Evolutionary conservation across 2,888 invertebrate species (phyloP).

Genomic region (Polymixis lichenea): DNA sequence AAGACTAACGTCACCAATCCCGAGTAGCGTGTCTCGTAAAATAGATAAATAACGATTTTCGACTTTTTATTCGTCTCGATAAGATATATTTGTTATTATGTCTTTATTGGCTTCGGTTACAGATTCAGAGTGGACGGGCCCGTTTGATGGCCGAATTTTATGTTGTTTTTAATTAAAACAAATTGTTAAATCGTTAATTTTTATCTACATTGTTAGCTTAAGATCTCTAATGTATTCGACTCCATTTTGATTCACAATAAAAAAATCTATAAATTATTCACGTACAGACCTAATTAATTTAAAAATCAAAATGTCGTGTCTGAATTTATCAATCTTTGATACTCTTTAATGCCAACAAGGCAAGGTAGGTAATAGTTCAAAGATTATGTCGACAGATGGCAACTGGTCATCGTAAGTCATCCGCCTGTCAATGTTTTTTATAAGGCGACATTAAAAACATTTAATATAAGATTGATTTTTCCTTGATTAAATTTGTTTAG

Average conservation of each 20-base stretch:
- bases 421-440: conserved; percentile 35
- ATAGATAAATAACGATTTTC: conserved; percentile 82
- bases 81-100: conserved; percentile 65
- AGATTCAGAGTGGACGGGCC: conserved; percentile 22
- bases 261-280: conserved; percentile 20
- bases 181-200: conserved; percentile 53
- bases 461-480: conserved; percentile 32
- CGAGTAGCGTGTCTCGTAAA: conserved; percentile 81
- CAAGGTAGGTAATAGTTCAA: conserved; percentile 22
- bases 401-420: conserved; percentile 32
- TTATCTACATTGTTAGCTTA: conserved; percentile 46
- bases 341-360: conserved; percentile 2
- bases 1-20: conserved; percentile 84
- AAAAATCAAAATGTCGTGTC: conserved; percentile 7
- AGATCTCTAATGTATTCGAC: conserved; percentile 17
- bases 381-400: conserved; percentile 42
- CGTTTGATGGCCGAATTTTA: conserved; percentile 43
- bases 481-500: conserved; percentile 49
- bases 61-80: conserved; percentile 63
- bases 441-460: background rate
- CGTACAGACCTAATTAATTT: background rate
- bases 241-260: conserved; percentile 14
- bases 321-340: conserved; percentile 21
- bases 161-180: conserved; percentile 56
- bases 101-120: conserved; percentile 56